Percentiles rank a stretch among this genome's conserved stretches.
Conservation (phyloP, 2,797 vertebrate species). For the Karalla daura region DNA sequence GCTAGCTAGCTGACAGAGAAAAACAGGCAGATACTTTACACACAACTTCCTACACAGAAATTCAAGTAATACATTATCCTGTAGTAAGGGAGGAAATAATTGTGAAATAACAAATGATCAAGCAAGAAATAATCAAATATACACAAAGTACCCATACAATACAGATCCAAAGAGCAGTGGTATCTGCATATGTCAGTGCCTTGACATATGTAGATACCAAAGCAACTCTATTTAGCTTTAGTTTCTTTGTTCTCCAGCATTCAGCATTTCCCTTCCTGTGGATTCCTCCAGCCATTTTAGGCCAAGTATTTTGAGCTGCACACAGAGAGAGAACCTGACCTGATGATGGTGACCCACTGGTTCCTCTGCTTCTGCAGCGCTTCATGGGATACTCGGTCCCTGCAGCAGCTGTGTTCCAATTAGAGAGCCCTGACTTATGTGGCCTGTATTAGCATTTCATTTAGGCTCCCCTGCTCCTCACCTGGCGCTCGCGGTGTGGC, state of each 20-base stretch:
- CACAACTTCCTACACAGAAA: too few species aligned
- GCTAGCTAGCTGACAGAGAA: too few species aligned
- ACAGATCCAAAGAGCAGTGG: too few species aligned
- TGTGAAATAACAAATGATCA: too few species aligned
- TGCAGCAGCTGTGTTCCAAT: constrained; percentile 89
- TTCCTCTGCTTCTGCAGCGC: constrained; percentile 68
- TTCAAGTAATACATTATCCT: too few species aligned
- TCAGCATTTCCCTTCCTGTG: constrained; percentile 22
- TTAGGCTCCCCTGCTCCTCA: constrained; percentile 82
- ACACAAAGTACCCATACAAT: too few species aligned
- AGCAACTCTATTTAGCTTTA: neutral
- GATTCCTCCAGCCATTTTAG: constrained; percentile 56
- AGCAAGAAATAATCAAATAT: too few species aligned
- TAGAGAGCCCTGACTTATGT: constrained; percentile 87
- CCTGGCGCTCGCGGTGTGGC: constrained; percentile 72
- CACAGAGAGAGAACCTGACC: constrained; percentile 72
- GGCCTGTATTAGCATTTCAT: constrained; percentile 89
- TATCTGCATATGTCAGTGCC: neutral
- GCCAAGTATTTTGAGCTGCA: constrained; percentile 72
- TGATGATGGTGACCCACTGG: constrained; percentile 76
- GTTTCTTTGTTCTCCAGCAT: constrained; percentile 31
- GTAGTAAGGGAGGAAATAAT: too few species aligned
- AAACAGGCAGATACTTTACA: too few species aligned
- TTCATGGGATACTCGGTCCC: constrained; percentile 79
- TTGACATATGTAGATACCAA: neutral